These are phyloP conservation scores for Poeciliopsis turrubarensis DNA, from an alignment of 2,113 vertebrate genomes.

Conservation along the genomic window DNA sequence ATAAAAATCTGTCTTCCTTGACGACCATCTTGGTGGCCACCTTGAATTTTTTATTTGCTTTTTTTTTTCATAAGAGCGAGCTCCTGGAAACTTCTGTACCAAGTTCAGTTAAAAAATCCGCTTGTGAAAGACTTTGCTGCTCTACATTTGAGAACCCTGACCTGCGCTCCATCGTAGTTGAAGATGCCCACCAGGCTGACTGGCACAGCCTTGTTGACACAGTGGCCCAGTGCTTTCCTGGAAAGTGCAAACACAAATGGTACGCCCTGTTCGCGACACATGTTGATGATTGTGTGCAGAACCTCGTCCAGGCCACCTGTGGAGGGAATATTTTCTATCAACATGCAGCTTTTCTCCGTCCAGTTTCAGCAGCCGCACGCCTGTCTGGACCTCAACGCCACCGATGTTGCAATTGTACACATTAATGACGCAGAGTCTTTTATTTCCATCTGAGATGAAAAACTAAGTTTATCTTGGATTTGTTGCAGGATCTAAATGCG, in stretches of 20 bases:
- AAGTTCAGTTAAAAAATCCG: too few relatives aligned
- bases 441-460: not conserved
- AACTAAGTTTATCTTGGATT: not conserved
- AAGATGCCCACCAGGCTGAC: conserved; percentile 98
- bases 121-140: too few relatives aligned
- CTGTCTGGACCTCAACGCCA: not conserved
- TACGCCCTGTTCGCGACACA: conserved; percentile 89
- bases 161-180: conserved; percentile 98
- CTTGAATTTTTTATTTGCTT: too few relatives aligned
- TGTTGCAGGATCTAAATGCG: not conserved
- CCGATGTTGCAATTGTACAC: not conserved
- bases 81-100: too few relatives aligned
- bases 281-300: conserved; percentile 90
- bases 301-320: conserved; percentile 95
- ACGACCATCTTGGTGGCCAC: too few relatives aligned
- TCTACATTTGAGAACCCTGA: conserved; percentile 55
- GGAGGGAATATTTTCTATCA: not conserved
- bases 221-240: conserved; percentile 92
- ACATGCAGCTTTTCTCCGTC: not conserved
- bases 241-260: conserved; percentile 95
- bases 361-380: not conserved
- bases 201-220: conserved; percentile 94
- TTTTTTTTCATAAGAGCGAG: too few relatives aligned
- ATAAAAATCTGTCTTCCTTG: too few relatives aligned
- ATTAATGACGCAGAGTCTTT: not conserved